Evolutionary conservation across 2,888 invertebrate species (phyloP), one percentile per base, ranked within the genome.

Genomic region (Drosophila affinis): DNA sequence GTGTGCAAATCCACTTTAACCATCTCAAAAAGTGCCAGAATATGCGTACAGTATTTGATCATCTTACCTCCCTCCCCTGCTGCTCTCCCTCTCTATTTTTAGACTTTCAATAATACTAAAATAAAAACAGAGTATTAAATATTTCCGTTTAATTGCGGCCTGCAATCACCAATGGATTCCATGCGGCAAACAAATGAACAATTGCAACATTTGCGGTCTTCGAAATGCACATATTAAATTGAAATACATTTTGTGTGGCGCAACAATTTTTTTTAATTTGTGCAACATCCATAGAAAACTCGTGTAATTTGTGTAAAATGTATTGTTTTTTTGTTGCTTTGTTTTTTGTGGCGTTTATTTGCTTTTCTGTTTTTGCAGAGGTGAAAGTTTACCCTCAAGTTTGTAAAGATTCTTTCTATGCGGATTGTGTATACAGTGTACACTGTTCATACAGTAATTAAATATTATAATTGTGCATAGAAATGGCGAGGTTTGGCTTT

Each of bases 1-100:
- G 51, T 57, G 57, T 62, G 48, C 45, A 71, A 55, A 67, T 64
- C 64, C 67, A 65, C 68, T 69, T 67, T 69, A 69, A 69, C 58
- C 69, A 58, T 69, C 64, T 67, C 46, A 46, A 34, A 34, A 24
- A 7, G 9, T 58, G 48, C 34, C 67, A 58, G 29, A 61, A 61
- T 55, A 58, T 61, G 69, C 47, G 52, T 65, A 51, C 46, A 46
- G 67, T 67, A 56, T 51, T 21, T 64, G 51, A 67, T 64, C 27
- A 67, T 54, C 34, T 51, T n/a, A n/a, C n/a, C 32, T 53, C 14
- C 6, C 32, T 6, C n/a, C n/a, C n/a, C n/a, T n/a, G n/a, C n/a
- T n/a, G n/a, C n/a, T n/a, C n/a, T n/a, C 29, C 44, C 14, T 10
- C 29, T 3, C 49, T 67, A 67, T 63, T 67, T 67, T 63, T 63